Evolutionary conservation across 2,888 invertebrate species (phyloP).

Genomic region (Tridacna crocea): DNA sequence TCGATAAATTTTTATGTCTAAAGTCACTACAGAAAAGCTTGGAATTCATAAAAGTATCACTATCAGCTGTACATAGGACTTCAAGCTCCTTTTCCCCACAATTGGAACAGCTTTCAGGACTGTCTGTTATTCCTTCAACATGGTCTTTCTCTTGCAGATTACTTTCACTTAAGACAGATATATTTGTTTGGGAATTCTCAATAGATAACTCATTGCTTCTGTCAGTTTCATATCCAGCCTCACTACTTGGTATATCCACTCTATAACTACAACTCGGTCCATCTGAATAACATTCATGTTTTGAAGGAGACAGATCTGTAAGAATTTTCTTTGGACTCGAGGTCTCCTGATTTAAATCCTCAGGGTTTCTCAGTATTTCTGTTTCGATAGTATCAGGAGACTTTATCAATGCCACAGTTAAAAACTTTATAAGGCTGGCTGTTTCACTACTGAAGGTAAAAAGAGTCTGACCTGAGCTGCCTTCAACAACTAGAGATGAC

Average conservation of each 20-base stretch:
- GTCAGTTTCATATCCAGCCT: background rate
- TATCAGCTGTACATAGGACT: too few relatives aligned
- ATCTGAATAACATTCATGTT: constrained; percentile 9
- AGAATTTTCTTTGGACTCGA: constrained; percentile 5
- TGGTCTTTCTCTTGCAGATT: too few relatives aligned
- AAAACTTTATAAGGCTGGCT: constrained; percentile 74
- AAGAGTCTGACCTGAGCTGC: constrained; percentile 60
- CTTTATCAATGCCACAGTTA: constrained; percentile 64
- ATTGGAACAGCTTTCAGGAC: too few relatives aligned
- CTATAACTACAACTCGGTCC: constrained; percentile 8
- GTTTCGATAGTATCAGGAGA: background rate
- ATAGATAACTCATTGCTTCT: background rate
- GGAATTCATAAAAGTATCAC: too few relatives aligned
- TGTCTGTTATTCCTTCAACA: too few relatives aligned
- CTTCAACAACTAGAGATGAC: constrained; percentile 37
- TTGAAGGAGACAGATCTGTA: background rate
- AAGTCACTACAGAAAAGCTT: too few relatives aligned
- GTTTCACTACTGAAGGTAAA: constrained; percentile 76
- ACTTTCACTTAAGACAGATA: too few relatives aligned
- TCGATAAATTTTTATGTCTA: too few relatives aligned
- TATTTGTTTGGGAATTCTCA: too few relatives aligned
- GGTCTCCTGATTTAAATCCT: background rate
- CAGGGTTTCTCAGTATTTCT: background rate
- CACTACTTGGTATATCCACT: too few relatives aligned
- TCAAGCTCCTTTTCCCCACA: too few relatives aligned